These are phyloP conservation scores for Drosophila barbarae DNA, from an alignment of 2,888 invertebrate genomes.

Conservation along the genomic window DNA sequence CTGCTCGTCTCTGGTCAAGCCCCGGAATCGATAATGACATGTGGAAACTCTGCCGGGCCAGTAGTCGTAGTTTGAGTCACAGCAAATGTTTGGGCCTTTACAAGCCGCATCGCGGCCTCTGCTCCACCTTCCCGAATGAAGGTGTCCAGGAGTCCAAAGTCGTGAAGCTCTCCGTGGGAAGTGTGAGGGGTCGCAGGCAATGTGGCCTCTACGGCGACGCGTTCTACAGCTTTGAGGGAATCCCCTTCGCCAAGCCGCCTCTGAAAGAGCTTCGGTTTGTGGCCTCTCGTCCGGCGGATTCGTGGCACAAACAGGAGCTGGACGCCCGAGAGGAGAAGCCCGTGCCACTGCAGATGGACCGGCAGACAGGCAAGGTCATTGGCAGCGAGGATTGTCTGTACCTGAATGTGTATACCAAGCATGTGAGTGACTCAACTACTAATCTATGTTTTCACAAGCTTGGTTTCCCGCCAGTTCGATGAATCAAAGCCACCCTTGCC, in stretches of 20 bases:
- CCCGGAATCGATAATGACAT: conserved; percentile 21
- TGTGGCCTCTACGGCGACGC: conserved; percentile 55
- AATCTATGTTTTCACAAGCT: not conserved
- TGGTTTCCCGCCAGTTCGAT: conserved; percentile 43
- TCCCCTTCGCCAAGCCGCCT: conserved; percentile 73
- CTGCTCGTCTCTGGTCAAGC: conserved; percentile 6
- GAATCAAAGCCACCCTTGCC: conserved; percentile 52
- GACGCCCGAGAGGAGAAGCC: conserved; percentile 50
- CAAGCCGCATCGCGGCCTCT: not conserved
- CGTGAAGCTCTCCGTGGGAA: conserved; percentile 60
- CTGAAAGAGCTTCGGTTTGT: conserved; percentile 64
- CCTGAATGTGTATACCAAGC: conserved; percentile 71
- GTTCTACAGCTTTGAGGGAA: conserved; percentile 71
- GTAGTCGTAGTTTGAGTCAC: conserved; percentile 6
- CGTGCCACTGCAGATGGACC: conserved; percentile 57
- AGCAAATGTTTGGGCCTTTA: conserved; percentile 19
- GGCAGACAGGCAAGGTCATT: conserved; percentile 38
- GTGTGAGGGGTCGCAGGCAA: conserved; percentile 63
- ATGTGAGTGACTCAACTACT: conserved; percentile 35
- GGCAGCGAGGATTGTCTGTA: conserved; percentile 75
- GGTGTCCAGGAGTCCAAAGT: conserved; percentile 30
- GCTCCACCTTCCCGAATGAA: not conserved
- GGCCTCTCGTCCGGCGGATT: conserved; percentile 73
- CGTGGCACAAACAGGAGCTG: conserved; percentile 76
- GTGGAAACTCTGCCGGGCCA: conserved; percentile 31